These are phyloP conservation scores for Lampris megalopsis DNA, from an alignment of 2,113 vertebrate genomes.

Conservation along the genomic window DNA sequence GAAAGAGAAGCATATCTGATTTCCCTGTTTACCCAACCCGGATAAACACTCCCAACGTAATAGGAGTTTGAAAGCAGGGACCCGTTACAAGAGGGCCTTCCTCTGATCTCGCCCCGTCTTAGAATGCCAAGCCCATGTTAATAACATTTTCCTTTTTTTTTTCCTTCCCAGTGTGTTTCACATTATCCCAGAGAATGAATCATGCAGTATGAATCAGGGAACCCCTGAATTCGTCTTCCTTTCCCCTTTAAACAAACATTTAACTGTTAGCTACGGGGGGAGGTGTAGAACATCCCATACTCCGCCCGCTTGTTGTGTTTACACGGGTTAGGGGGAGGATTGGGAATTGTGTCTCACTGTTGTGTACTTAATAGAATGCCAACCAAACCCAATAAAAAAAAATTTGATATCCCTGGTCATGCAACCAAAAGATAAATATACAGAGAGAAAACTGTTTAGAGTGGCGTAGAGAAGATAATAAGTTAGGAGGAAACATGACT, in stretches of 20 bases:
- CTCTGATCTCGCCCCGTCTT: neutral
- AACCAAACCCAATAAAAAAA: constrained; percentile 47
- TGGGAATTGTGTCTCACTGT: constrained; percentile 41
- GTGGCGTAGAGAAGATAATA: constrained; percentile 37
- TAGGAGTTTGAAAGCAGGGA: neutral
- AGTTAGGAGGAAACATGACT: constrained; percentile 22
- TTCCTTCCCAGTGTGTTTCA: constrained; percentile 20
- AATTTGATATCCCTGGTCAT: constrained; percentile 31
- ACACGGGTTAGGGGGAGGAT: constrained; percentile 8
- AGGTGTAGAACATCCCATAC: constrained; percentile 7
- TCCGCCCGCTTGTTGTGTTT: constrained; percentile 46
- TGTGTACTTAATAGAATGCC: constrained; percentile 48
- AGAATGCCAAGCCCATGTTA: constrained; percentile 18
- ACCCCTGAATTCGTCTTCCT: constrained; percentile 9
- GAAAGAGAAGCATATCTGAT: constrained; percentile 41
- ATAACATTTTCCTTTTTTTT: neutral
- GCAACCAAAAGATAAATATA: constrained; percentile 38
- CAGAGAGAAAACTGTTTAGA: constrained; percentile 37
- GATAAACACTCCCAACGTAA: constrained; percentile 36
- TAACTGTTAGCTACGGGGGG: constrained; percentile 39
- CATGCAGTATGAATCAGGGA: constrained; percentile 1
- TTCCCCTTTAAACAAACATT: constrained; percentile 43
- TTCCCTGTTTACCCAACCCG: constrained; percentile 35
- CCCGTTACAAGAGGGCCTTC: neutral
- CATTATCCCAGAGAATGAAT: constrained; percentile 31